phyloP scores from a whole-genome alignment of 1,140 invertebrate genomes.

The Drosophila littoralis region DNA sequence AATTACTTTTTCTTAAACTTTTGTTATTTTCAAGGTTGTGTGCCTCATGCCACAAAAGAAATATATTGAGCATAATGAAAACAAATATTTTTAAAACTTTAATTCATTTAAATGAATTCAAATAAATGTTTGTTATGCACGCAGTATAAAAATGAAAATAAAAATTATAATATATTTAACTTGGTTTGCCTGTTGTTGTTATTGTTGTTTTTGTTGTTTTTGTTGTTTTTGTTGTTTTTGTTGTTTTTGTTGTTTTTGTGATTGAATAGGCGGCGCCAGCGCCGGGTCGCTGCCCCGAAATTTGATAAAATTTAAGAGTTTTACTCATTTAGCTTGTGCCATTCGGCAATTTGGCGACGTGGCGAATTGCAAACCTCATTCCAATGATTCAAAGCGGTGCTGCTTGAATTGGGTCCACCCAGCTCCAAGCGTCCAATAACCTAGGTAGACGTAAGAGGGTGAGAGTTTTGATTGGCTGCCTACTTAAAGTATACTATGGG shows the following conservation, averaged over 20 bases:
- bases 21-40: slow-evolving; percentile 19
- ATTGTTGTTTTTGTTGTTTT: slow-evolving; percentile 15
- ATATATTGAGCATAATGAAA: slow-evolving; percentile 31
- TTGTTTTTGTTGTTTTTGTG: slow-evolving; percentile 20
- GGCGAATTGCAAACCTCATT: slow-evolving; percentile 97
- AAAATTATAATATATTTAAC: slow-evolving; percentile 1
- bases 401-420: slow-evolving; percentile 91
- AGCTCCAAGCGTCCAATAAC: slow-evolving; percentile 97
- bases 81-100: neutral
- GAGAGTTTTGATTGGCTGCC: neutral
- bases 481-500: slow-evolving; percentile 22
- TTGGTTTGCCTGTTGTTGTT: slow-evolving; percentile 37
- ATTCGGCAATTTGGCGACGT: slow-evolving; percentile 98
- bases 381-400: slow-evolving; percentile 96
- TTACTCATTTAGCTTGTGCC: slow-evolving; percentile 98
- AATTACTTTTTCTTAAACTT: neutral
- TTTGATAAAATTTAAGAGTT: slow-evolving; percentile 22
- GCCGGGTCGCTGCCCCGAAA: slow-evolving; percentile 40
- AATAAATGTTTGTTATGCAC: neutral
- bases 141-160: slow-evolving; percentile 8
- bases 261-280: slow-evolving; percentile 56
- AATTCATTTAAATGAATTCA: slow-evolving; percentile 2
- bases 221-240: slow-evolving; percentile 37
- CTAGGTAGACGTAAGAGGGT: slow-evolving; percentile 83
- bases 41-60: slow-evolving; percentile 2